Percentiles rank a stretch among this genome's conserved stretches.
These are phyloP conservation scores for Lampropteryx suffumata DNA, from an alignment of 2,888 invertebrate species.

Conservation along the genomic window DNA sequence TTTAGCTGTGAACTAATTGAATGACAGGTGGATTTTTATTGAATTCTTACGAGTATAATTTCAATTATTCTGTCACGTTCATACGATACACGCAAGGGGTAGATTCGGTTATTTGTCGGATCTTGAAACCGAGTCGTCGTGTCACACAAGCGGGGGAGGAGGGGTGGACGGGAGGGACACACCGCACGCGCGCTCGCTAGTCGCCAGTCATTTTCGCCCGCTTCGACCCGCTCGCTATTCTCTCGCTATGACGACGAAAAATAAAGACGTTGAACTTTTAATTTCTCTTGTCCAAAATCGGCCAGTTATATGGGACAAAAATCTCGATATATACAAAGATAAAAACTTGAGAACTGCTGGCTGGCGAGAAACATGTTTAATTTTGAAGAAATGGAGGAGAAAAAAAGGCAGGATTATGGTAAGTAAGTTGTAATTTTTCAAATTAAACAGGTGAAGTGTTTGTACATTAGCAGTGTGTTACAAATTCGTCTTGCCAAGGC, in stretches of 20 bases:
- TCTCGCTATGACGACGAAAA: slow-evolving; percentile 24
- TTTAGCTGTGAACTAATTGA: no score
- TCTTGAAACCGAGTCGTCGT: no score
- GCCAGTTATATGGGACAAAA: slow-evolving; percentile 20
- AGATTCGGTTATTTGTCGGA: no score
- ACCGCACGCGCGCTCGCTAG: slow-evolving; percentile 29
- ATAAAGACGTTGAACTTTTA: slow-evolving; percentile 15
- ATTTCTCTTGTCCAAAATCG: slow-evolving; percentile 20
- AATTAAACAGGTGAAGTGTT: slow-evolving; percentile 22
- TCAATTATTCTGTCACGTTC: no score
- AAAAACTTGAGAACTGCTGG: slow-evolving; percentile 21
- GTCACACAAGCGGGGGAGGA: no score
- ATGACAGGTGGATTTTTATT: no score
- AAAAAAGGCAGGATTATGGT: slow-evolving; percentile 27
- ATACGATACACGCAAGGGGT: no score
- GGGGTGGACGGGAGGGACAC: slow-evolving; percentile 28
- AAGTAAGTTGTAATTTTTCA: slow-evolving; percentile 24
- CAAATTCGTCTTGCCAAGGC: slow-evolving; percentile 28
- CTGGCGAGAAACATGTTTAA: slow-evolving; percentile 29
- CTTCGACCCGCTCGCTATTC: slow-evolving; percentile 31
- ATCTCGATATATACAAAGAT: slow-evolving; percentile 22
- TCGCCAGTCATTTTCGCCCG: slow-evolving; percentile 33
- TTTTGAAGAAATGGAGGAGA: slow-evolving; percentile 33
- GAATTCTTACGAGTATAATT: no score
- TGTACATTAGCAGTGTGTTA: slow-evolving; percentile 12